phyloP scores from a whole-genome alignment of 1,140 invertebrate species.

The Bicyclus anynana region DNA sequence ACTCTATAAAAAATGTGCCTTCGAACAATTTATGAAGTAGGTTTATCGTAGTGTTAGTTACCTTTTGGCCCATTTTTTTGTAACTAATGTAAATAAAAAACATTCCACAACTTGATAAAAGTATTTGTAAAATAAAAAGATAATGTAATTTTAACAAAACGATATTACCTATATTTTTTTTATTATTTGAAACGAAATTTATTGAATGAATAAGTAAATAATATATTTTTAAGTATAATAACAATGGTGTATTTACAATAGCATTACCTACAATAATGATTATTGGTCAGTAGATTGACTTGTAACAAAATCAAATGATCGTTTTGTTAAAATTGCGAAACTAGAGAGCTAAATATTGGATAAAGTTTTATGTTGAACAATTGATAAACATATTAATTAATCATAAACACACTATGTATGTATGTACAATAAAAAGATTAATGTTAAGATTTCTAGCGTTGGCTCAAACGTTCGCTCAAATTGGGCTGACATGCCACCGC shows the following conservation, averaged over 20 bases:
- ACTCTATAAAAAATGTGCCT: constrained; percentile 70
- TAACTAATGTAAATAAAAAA: constrained; percentile 52
- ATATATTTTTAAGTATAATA: too few species aligned
- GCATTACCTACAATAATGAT: too few species aligned
- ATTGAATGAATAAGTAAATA: too few species aligned
- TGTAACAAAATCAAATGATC: not conserved
- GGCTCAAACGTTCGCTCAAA: too few species aligned
- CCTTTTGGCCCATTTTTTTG: constrained; percentile 48
- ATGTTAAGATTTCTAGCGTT: too few species aligned
- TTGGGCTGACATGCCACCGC: too few species aligned
- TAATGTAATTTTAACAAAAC: not conserved
- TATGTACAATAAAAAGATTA: not conserved
- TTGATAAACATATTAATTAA: too few species aligned
- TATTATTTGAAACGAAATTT: too few species aligned
- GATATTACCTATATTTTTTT: too few species aligned
- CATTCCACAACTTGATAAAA: constrained; percentile 35
- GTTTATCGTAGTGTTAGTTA: constrained; percentile 40
- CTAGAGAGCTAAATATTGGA: not conserved
- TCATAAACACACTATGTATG: not conserved
- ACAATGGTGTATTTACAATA: too few species aligned
- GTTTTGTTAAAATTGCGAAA: not conserved
- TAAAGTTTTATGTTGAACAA: not conserved
- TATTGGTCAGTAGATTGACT: too few species aligned
- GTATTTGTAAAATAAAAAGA: not conserved
- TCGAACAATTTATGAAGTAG: constrained; percentile 64